These are phyloP conservation scores for Magallana gigas DNA, from an alignment of 1,140 invertebrate genomes.

Conservation along the genomic window DNA sequence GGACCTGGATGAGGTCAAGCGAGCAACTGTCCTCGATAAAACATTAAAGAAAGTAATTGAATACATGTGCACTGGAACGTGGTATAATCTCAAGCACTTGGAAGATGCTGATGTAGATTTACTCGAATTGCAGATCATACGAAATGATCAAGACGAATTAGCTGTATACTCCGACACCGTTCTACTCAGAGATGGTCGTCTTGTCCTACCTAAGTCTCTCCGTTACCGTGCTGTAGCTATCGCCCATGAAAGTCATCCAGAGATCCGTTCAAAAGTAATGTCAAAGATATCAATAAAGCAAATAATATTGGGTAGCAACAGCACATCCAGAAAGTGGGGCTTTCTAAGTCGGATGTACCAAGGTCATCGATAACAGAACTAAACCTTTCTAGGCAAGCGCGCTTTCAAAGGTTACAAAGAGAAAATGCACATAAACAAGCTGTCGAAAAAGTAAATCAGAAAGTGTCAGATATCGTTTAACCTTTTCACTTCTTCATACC, in stretches of 20 bases:
- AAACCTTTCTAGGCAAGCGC: no score
- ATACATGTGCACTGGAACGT: conserved; percentile 15
- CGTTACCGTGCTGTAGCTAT: conserved; percentile 45
- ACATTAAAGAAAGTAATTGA: conserved; percentile 41
- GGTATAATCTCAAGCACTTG: conserved; percentile 43
- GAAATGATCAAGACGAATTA: conserved; percentile 39
- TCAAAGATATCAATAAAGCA: no score
- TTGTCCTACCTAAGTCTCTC: conserved; percentile 47
- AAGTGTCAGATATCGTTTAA: no score
- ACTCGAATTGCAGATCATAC: conserved; percentile 5
- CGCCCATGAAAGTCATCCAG: conserved; percentile 59
- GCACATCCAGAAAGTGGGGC: no score
- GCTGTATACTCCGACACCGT: conserved; percentile 40
- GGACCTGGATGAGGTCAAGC: conserved; percentile 53
- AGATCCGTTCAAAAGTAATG: conserved; percentile 45
- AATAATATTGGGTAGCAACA: no score
- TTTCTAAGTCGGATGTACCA: no score
- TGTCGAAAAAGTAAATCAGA: no score
- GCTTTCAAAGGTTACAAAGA: no score
- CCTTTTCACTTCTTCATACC: no score
- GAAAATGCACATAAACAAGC: no score
- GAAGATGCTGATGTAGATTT: conserved; percentile 37
- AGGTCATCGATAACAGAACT: no score
- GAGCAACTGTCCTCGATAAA: conserved; percentile 43
- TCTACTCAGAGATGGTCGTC: conserved; percentile 39